Evolutionary conservation across 2,797 vertebrate species (phyloP).

Genomic region (Gymnodraco acuticeps): DNA sequence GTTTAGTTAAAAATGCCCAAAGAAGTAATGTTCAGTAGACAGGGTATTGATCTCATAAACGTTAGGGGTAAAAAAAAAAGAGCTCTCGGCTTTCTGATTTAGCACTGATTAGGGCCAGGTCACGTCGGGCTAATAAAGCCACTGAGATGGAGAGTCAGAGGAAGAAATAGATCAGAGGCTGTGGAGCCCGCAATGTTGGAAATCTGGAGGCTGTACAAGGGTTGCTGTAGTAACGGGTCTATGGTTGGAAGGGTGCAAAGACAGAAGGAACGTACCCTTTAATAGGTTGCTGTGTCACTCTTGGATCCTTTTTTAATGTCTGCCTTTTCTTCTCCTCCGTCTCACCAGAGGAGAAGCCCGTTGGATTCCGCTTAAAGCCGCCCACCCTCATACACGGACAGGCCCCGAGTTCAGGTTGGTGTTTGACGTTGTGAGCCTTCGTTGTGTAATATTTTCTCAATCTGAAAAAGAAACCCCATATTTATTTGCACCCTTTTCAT

Average conservation of each 20-base stretch:
- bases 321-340: conserved; percentile 39
- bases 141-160: conserved; percentile 36
- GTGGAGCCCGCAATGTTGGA: conserved; percentile 20
- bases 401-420: conserved; percentile 95
- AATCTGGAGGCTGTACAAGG: conserved; percentile 16
- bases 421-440: conserved; percentile 10
- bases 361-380: conserved; percentile 97
- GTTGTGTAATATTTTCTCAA: conserved; percentile 1
- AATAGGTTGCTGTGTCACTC: conserved; percentile 27
- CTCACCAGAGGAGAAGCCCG: conserved; percentile 93
- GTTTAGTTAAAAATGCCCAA: neutral
- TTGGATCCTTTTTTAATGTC: conserved; percentile 38
- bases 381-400: conserved; percentile 98
- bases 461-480: conserved; percentile 3
- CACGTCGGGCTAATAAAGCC: conserved; percentile 44
- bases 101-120: conserved; percentile 38
- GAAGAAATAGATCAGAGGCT: conserved; percentile 52
- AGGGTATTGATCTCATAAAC: neutral
- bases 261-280: conserved; percentile 28
- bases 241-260: conserved; percentile 49
- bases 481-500: conserved; percentile 7
- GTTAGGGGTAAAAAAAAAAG: conserved; percentile 3
- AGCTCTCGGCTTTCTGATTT: conserved; percentile 15
- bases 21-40: neutral
- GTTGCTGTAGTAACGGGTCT: conserved; percentile 55